A percentile compares a stretch with the other conserved stretches of the same genome.
Conservation (phyloP, 2,797 vertebrate genomes). For the Rhadinocentrus ornatus region DNA sequence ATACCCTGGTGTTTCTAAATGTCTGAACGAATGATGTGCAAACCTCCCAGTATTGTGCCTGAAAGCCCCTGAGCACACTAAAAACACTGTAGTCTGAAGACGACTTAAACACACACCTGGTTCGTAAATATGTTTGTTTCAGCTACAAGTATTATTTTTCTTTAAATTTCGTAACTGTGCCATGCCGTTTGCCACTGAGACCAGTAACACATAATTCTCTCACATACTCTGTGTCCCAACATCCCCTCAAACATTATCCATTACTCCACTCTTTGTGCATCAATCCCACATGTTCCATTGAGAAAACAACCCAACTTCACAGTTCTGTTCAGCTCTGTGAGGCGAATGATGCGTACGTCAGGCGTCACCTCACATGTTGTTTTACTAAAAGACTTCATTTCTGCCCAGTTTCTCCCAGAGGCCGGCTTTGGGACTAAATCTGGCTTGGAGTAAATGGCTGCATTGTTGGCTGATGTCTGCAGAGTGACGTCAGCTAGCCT, state of each 20-base stretch:
- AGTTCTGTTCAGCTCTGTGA: not conserved
- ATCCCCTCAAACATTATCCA: too few relatives aligned
- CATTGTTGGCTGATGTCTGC: slow-evolving; percentile 70
- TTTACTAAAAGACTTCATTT: slow-evolving; percentile 40
- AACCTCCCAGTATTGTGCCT: too few relatives aligned
- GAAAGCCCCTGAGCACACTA: not conserved
- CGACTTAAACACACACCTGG: not conserved
- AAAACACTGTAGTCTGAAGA: not conserved
- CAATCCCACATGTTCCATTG: not conserved
- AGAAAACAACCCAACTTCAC: not conserved
- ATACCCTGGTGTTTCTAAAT: not conserved
- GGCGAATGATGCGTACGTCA: not conserved
- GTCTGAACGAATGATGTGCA: too few relatives aligned
- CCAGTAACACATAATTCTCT: slow-evolving; percentile 1
- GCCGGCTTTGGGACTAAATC: slow-evolving; percentile 65
- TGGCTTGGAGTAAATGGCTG: slow-evolving; percentile 67
- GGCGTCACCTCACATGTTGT: slow-evolving; percentile 2
- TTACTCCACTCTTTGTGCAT: not conserved
- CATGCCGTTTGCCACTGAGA: not conserved
- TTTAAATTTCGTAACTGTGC: not conserved
- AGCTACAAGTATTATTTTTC: slow-evolving; percentile 1
- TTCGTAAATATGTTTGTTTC: not conserved
- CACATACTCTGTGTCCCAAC: not conserved
- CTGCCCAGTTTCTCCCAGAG: slow-evolving; percentile 48
- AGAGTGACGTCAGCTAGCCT: slow-evolving; percentile 67